Percentiles rank a stretch among this genome's conserved stretches.
These are phyloP conservation scores for Tapirus terrestris DNA, from an alignment of 2,113 vertebrate genomes.

Conservation along the genomic window DNA sequence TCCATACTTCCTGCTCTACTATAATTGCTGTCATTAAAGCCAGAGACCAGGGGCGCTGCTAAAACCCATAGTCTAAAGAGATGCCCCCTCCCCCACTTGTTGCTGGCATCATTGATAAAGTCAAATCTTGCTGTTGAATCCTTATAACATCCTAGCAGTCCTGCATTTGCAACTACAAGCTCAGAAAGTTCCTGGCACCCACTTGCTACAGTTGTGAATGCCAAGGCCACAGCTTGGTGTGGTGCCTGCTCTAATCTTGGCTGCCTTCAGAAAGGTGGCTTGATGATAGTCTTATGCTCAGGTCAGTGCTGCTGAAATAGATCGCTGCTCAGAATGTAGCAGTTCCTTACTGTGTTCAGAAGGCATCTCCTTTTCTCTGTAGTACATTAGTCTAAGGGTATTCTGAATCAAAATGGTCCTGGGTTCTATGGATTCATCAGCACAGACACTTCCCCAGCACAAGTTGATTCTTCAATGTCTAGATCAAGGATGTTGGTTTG, in stretches of 20 bases:
- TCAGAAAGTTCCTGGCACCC: background rate
- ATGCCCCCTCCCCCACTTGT: background rate
- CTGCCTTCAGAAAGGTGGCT: background rate
- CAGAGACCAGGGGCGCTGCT: background rate
- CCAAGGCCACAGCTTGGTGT: background rate
- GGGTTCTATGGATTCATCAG: background rate
- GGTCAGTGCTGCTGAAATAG: background rate
- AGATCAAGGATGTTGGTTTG: background rate
- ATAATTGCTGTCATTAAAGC: background rate
- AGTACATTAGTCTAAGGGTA: background rate
- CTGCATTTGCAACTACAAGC: background rate
- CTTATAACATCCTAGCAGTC: background rate
- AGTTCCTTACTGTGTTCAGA: background rate
- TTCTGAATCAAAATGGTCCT: background rate
- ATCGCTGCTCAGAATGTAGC: background rate
- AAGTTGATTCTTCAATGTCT: background rate
- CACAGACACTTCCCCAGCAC: background rate
- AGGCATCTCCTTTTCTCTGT: background rate
- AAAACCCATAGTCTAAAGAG: background rate
- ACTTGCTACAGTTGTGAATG: background rate
- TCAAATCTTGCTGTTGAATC: background rate
- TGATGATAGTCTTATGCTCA: background rate
- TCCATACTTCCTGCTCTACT: background rate
- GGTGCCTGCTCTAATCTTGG: background rate
- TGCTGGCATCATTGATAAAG: background rate